phyloP scores from a whole-genome alignment of 2,797 vertebrate genomes.

The Tragopan temminckii region DNA sequence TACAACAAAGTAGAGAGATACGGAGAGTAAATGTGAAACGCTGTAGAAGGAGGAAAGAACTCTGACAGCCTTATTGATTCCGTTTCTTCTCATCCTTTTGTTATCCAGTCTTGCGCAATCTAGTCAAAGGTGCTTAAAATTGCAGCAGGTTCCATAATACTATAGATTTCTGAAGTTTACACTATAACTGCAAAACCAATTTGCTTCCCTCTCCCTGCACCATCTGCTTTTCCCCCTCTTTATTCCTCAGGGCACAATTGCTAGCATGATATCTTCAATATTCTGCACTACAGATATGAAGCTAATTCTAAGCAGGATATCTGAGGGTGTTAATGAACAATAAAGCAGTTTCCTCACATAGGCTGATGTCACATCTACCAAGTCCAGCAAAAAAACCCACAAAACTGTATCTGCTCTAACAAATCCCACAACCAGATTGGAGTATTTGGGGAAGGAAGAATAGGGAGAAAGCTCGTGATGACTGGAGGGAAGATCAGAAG shows the following conservation, averaged over 20 bases:
- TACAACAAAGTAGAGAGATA: not conserved
- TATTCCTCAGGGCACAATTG: not conserved
- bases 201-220: not conserved
- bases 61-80: constrained; percentile 18
- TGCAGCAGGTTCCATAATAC: not conserved
- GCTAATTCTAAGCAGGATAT: not conserved
- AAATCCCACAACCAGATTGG: not conserved
- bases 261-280: not conserved
- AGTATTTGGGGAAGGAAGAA: not conserved
- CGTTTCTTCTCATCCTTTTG: constrained; percentile 20
- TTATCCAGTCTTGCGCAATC: not conserved
- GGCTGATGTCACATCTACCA: not conserved
- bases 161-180: not conserved
- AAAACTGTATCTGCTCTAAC: not conserved
- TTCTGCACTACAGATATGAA: not conserved
- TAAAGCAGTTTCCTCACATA: not conserved
- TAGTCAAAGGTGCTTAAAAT: not conserved
- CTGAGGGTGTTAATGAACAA: not conserved
- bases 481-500: not conserved
- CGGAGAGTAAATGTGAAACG: not conserved
- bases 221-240: not conserved
- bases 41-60: not conserved
- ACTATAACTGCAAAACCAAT: not conserved
- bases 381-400: not conserved
- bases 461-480: not conserved